Percentiles rank a stretch among this genome's conserved stretches.
These are phyloP conservation scores for Propithecus deckenii DNA, from an alignment of 2,797 vertebrate species.

Conservation along the genomic window DNA sequence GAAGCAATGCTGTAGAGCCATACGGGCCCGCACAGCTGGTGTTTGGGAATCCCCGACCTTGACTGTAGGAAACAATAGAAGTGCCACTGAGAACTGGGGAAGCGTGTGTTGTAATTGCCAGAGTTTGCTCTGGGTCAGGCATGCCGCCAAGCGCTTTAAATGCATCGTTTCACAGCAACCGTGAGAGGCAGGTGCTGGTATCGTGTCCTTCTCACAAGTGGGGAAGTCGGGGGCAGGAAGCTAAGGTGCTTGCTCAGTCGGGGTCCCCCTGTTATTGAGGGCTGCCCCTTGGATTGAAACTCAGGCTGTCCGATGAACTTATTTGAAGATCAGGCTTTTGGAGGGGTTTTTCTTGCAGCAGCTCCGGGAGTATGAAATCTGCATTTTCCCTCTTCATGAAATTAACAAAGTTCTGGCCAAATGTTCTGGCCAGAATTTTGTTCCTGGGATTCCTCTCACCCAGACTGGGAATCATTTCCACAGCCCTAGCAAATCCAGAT, in stretches of 20 bases:
- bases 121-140: not conserved
- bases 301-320: not conserved
- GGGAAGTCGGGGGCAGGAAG: not conserved
- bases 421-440: slow-evolving; percentile 81
- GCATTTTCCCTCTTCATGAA: slow-evolving; percentile 71
- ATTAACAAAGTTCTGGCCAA: slow-evolving; percentile 74
- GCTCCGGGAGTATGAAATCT: slow-evolving; percentile 71
- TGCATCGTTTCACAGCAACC: not conserved
- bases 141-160: not conserved
- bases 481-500: slow-evolving; percentile 72
- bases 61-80: rapidly evolving
- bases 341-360: slow-evolving; percentile 73
- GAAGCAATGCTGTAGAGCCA: too few relatives aligned
- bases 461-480: slow-evolving; percentile 69
- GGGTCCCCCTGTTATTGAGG: rapidly evolving
- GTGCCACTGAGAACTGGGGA: not conserved
- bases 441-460: not conserved
- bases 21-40: rapidly evolving
- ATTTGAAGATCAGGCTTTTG: slow-evolving; percentile 34
- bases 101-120: rapidly evolving
- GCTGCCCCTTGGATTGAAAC: not conserved
- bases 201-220: rapidly evolving
- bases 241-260: rapidly evolving
- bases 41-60: not conserved
- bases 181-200: not conserved